Percentiles rank a stretch among this genome's conserved stretches.
phyloP scores from a whole-genome alignment of 1,140 invertebrate genomes.

The Drosophila elegans region DNA sequence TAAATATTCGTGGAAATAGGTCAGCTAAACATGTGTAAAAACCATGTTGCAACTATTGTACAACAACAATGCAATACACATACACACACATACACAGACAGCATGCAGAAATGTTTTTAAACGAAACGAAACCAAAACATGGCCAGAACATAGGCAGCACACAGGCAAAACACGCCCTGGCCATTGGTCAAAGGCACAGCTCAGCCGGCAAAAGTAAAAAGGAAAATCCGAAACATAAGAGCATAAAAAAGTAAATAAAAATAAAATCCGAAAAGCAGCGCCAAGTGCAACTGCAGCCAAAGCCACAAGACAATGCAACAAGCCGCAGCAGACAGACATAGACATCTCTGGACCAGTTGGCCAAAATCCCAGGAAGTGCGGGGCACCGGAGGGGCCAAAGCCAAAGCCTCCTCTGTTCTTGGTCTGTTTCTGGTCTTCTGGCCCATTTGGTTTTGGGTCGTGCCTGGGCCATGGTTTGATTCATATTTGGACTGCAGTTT shows the following conservation, averaged over 20 bases:
- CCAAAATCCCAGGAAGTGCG: constrained; percentile 15
- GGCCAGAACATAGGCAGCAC: constrained; percentile 40
- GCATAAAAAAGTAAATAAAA: constrained; percentile 7
- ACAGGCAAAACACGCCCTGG: constrained; percentile 42
- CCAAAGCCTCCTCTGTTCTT: constrained; percentile 22
- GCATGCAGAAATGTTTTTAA: constrained; percentile 65
- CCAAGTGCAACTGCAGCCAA: constrained; percentile 67
- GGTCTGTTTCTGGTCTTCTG: constrained; percentile 44
- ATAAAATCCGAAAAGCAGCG: constrained; percentile 53
- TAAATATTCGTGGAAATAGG: constrained; percentile 59
- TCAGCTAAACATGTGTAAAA: constrained; percentile 75
- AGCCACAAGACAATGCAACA: constrained; percentile 72
- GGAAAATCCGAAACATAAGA: constrained; percentile 33
- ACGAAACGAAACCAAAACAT: constrained; percentile 53
- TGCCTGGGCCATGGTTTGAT: constrained; percentile 42
- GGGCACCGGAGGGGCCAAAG: not conserved
- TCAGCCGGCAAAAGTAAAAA: constrained; percentile 51
- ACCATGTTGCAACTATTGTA: constrained; percentile 64
- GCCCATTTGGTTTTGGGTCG: constrained; percentile 53
- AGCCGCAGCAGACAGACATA: constrained; percentile 35
- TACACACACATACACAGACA: constrained; percentile 6
- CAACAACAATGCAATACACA: constrained; percentile 56
- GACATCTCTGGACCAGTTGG: constrained; percentile 51
- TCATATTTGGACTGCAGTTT: constrained; percentile 53
- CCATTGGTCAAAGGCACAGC: constrained; percentile 53